Evolutionary conservation across 2,113 vertebrate genomes (phyloP).

Genomic region (Picathartes gymnocephalus): DNA sequence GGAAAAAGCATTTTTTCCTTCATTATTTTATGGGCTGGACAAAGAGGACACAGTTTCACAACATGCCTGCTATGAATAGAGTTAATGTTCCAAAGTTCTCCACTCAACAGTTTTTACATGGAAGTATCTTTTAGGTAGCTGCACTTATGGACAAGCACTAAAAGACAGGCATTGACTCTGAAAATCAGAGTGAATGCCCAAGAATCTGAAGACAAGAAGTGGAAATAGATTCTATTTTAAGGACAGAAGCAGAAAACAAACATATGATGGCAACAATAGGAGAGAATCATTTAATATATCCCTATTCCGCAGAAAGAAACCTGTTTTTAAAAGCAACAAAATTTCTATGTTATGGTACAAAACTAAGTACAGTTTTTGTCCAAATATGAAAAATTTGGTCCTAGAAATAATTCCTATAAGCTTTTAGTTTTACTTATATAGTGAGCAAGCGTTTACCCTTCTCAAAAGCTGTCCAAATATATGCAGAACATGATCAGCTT

Average conservation of each 20-base stretch:
- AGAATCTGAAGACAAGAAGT: not conserved
- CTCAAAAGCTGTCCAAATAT: constrained; percentile 76
- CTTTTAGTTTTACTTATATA: not conserved
- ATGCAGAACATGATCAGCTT: constrained; percentile 72
- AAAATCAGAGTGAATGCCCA: not conserved
- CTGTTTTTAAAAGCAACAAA: not conserved
- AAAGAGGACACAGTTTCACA: not conserved
- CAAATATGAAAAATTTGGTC: not conserved
- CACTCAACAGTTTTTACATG: not conserved
- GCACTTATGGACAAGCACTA: not conserved
- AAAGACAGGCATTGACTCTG: not conserved
- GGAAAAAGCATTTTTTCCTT: not conserved
- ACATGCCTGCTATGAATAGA: not conserved
- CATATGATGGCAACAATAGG: not conserved
- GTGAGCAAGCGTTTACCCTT: constrained; percentile 65
- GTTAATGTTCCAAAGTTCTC: not conserved
- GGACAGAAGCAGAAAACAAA: not conserved
- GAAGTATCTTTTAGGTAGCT: not conserved
- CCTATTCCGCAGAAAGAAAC: not conserved
- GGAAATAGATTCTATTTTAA: not conserved
- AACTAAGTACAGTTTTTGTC: not conserved
- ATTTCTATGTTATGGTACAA: not conserved
- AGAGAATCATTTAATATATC: not conserved
- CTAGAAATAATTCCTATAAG: not conserved
- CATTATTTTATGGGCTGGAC: not conserved